Evolutionary conservation across 2,888 invertebrate species (phyloP).

Genomic region (Hypomecis punctinalis): DNA sequence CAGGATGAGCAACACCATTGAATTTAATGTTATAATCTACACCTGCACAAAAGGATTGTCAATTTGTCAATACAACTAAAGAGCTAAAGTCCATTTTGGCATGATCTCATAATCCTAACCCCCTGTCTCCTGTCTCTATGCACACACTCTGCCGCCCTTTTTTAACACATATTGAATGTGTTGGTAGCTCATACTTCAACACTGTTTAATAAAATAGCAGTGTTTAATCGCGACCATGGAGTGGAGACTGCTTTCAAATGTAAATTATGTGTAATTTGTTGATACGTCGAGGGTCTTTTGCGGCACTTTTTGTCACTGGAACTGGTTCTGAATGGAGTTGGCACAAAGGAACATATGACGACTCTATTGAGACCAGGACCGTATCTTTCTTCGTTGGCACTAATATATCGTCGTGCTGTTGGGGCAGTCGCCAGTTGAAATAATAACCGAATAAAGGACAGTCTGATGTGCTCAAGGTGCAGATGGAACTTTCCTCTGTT

Average conservation of each 20-base stretch:
- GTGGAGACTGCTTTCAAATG: slow-evolving; percentile 72
- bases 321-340: slow-evolving; percentile 68
- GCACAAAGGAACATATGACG: slow-evolving; percentile 77
- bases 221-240: slow-evolving; percentile 67
- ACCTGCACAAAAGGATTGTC: slow-evolving; percentile 4
- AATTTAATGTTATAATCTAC: neutral
- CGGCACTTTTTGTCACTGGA: slow-evolving; percentile 75
- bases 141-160: slow-evolving; percentile 2
- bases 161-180: slow-evolving; percentile 44
- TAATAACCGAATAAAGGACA: slow-evolving; percentile 46
- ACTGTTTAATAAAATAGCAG: slow-evolving; percentile 72
- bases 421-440: slow-evolving; percentile 64
- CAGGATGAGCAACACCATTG: neutral
- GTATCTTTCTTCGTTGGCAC: slow-evolving; percentile 61
- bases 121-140: slow-evolving; percentile 33
- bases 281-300: slow-evolving; percentile 82
- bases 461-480: slow-evolving; percentile 37
- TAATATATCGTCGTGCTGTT: slow-evolving; percentile 69
- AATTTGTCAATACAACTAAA: slow-evolving; percentile 13
- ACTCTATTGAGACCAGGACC: slow-evolving; percentile 70
- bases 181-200: slow-evolving; percentile 67
- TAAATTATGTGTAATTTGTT: slow-evolving; percentile 83
- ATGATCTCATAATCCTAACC: slow-evolving; percentile 45
- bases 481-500: slow-evolving; percentile 25
- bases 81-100: slow-evolving; percentile 22